Evolutionary conservation across 1,140 invertebrate species (phyloP).

Genomic region (Drosophila rufa): DNA sequence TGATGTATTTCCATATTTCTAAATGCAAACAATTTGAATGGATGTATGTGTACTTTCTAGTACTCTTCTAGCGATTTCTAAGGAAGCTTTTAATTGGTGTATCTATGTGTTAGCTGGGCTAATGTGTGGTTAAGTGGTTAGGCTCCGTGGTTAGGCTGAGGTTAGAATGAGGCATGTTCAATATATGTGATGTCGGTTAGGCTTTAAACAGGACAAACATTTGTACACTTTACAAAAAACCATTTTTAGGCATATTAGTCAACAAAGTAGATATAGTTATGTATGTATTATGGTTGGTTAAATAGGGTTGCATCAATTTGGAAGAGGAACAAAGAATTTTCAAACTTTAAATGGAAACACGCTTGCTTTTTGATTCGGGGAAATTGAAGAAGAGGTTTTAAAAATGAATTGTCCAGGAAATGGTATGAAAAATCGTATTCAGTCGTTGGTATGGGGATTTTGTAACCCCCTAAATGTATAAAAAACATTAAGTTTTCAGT

Average conservation of each 20-base stretch:
- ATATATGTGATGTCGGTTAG: conserved; percentile 41
- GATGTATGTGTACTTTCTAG: conserved; percentile 30
- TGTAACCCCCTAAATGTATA: too few species aligned
- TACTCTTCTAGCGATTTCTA: conserved; percentile 35
- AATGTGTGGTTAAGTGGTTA: conserved; percentile 26
- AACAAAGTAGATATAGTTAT: conserved; percentile 24
- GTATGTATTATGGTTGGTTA: conserved; percentile 20
- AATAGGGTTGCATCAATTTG: conserved; percentile 38
- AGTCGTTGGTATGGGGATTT: background rate
- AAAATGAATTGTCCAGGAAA: background rate
- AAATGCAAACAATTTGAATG: conserved; percentile 45
- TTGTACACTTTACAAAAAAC: conserved; percentile 67
- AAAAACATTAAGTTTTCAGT: background rate
- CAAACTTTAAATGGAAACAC: background rate
- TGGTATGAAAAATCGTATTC: conserved; percentile 11
- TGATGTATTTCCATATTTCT: conserved; percentile 14
- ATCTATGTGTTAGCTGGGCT: conserved; percentile 43
- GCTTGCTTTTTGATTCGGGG: conserved; percentile 6
- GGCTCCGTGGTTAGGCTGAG: conserved; percentile 7
- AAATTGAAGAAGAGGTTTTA: conserved; percentile 1
- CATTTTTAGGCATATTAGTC: conserved; percentile 22
- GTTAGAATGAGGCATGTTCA: conserved; percentile 28
- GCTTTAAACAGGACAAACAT: conserved; percentile 71
- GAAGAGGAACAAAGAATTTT: conserved; percentile 17
- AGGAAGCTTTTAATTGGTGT: conserved; percentile 47